phyloP scores from a whole-genome alignment of 2,113 vertebrate species.

The Pachyramphus minor region DNA sequence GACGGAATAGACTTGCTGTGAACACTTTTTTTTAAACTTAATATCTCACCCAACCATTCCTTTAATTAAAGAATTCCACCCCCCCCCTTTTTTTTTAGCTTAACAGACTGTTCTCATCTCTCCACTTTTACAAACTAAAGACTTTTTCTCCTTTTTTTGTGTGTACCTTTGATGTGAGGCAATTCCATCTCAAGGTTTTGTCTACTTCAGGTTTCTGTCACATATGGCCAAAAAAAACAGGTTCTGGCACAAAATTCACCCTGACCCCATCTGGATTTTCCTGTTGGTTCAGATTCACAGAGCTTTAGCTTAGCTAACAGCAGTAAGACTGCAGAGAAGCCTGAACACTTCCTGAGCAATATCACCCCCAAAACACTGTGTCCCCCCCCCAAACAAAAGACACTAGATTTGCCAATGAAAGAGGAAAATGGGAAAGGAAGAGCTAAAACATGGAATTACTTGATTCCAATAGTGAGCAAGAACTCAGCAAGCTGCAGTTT shows the following conservation, averaged over 20 bases:
- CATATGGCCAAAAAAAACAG: neutral
- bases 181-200: neutral
- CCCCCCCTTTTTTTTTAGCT: fast-evolving
- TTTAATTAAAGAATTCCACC: neutral
- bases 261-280: neutral
- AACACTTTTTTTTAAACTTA: neutral
- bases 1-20: neutral
- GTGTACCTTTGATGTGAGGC: neutral
- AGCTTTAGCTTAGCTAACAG: neutral
- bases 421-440: neutral
- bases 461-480: neutral
- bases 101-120: neutral
- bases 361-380: neutral
- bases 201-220: neutral
- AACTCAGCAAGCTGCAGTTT: neutral
- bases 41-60: neutral
- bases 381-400: neutral
- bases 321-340: neutral
- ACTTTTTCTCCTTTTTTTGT: neutral
- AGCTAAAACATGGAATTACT: neutral
- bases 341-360: neutral
- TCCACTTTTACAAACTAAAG: neutral
- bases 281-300: neutral
- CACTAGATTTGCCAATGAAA: neutral
- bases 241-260: neutral